A percentile compares a stretch with the other conserved stretches of the same genome.
Conservation (phyloP, 2,113 vertebrate species). For the Gulo gulo region DNA sequence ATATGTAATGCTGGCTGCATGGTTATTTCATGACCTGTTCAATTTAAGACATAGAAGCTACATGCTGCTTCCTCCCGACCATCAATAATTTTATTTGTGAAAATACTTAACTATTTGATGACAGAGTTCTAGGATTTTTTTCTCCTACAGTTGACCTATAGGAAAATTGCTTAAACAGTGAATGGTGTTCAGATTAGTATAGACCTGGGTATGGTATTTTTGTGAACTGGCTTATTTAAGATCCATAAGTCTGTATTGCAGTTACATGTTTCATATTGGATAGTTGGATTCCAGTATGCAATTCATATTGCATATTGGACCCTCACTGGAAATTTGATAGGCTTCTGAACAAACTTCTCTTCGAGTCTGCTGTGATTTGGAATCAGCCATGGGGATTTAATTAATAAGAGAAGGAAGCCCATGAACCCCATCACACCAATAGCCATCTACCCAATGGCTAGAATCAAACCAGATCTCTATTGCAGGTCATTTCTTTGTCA, state of each 20-base stretch:
- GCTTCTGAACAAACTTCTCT: neutral
- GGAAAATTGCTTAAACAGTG: neutral
- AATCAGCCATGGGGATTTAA: neutral
- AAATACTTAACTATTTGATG: neutral
- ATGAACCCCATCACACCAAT: accelerated
- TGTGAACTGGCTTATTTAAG: neutral
- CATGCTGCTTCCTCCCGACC: neutral
- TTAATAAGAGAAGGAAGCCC: neutral
- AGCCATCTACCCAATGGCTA: accelerated
- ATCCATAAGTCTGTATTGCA: neutral
- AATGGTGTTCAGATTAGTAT: neutral
- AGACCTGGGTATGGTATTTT: neutral
- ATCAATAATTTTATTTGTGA: neutral
- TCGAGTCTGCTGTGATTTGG: neutral
- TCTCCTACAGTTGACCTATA: neutral
- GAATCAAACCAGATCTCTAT: neutral
- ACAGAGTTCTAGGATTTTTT: neutral
- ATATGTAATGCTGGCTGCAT: neutral
- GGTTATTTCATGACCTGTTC: neutral
- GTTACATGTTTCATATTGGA: neutral
- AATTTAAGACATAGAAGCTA: neutral
- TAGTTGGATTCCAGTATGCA: too few relatives aligned
- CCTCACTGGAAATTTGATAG: neutral
- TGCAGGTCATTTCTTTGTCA: neutral
- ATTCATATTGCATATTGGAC: neutral